Evolutionary conservation across 2,113 vertebrate genomes (phyloP).

Genomic region (Catagonus wagneri): DNA sequence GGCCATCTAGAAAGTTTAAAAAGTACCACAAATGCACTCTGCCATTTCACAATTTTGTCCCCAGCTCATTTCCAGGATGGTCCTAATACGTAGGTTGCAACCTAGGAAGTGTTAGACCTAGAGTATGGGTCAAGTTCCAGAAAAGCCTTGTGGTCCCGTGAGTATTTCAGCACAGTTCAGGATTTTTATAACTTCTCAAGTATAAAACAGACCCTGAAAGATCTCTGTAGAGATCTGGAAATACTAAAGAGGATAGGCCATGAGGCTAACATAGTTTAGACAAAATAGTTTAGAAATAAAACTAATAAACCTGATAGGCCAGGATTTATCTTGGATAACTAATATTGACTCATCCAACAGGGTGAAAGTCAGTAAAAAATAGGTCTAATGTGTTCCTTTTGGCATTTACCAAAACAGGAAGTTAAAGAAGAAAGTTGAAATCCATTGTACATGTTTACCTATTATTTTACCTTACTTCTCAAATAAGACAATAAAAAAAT

Average conservation of each 20-base stretch:
- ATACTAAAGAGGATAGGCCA: not conserved
- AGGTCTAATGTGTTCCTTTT: not conserved
- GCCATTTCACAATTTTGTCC: not conserved
- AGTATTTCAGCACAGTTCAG: not conserved
- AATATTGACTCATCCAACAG: not conserved
- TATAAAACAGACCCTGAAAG: not conserved
- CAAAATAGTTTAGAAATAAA: conserved; percentile 7
- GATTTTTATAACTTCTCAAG: not conserved
- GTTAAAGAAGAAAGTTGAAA: not conserved
- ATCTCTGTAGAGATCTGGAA: not conserved
- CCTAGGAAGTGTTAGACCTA: not conserved
- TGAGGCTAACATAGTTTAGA: not conserved
- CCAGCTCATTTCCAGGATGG: not conserved
- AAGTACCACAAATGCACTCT: not conserved
- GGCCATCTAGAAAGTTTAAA: not conserved
- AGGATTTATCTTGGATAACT: not conserved
- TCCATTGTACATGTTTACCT: not conserved
- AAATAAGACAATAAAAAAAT: conserved; percentile 48
- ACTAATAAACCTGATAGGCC: not conserved
- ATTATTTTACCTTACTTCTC: not conserved
- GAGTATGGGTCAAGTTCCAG: not conserved
- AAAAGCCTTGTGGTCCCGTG: not conserved
- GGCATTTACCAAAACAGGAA: conserved; percentile 10
- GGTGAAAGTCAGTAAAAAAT: conserved; percentile 1
- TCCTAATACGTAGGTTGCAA: not conserved